phyloP scores from a whole-genome alignment of 2,888 invertebrate species.

The Arrhopalites spinosus region DNA sequence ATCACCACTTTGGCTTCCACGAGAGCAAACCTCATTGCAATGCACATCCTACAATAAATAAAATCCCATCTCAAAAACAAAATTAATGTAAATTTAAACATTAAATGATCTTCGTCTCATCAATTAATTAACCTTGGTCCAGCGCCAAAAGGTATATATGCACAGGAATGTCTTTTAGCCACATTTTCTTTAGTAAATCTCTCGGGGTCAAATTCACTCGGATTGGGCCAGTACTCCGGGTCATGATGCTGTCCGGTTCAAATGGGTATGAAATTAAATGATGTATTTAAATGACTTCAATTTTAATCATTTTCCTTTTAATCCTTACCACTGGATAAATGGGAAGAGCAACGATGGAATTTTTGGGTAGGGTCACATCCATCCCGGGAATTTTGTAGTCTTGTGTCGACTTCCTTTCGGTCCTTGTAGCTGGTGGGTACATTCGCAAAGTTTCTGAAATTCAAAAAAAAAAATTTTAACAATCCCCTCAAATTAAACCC shows the following conservation, averaged over 20 bases:
- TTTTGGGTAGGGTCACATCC: conserved; percentile 26
- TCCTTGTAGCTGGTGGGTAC: conserved; percentile 29
- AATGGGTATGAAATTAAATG: too few species aligned
- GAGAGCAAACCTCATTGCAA: neutral
- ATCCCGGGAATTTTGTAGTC: conserved; percentile 31
- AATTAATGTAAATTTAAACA: neutral
- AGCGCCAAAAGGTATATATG: conserved; percentile 38
- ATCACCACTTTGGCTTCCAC: neutral
- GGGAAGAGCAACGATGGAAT: conserved; percentile 27
- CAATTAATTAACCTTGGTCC: too few species aligned
- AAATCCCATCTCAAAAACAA: too few species aligned
- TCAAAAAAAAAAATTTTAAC: neutral
- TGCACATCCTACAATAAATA: too few species aligned
- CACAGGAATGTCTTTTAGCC: conserved; percentile 32
- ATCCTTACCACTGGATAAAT: neutral
- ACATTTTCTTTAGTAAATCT: conserved; percentile 39
- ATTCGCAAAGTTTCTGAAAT: conserved; percentile 31
- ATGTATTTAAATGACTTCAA: too few species aligned
- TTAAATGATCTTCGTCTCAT: too few species aligned
- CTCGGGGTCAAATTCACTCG: conserved; percentile 46
- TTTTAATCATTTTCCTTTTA: too few species aligned
- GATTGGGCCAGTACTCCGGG: conserved; percentile 9
- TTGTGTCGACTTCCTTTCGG: conserved; percentile 28
- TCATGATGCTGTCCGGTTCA: neutral
- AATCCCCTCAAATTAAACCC: too few species aligned